Base-by-base conservation (phyloP, 1,140 invertebrate species). In the Leptinotarsa defecta region DNA sequence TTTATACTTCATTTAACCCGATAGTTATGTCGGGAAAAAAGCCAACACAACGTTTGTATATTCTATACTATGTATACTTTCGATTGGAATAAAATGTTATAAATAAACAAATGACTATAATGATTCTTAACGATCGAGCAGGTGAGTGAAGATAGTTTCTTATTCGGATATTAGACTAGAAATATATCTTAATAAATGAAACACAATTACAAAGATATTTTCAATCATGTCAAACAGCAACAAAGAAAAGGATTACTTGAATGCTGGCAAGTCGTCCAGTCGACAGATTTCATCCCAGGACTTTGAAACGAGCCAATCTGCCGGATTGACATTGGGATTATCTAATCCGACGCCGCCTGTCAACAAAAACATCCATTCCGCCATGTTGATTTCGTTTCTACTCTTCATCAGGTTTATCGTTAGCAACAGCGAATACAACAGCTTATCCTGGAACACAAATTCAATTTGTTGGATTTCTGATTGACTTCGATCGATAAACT, bases 351-450 rank as follows among this genome's bases (percentile, higher is more conserved):
- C 90, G 43, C 95, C 96, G 17, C 96, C 96, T 11, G 94, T 97
- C 77, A 98, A 83, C 6, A 98, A 87, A 86, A 98, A 98, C 87
- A 95, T 90, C 92, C 96, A 97, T 80, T 97, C 92, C 0, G 85
- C 76, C 17, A 90, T 87, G 74, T 92, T 87, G n/a, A 98, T 86
- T 76, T 89, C 83, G 43, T 90, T 89, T 49, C 91, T 86, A 76
- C 92, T 91, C 81, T 94, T 91, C 86, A 94, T 87, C 74, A 98
- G 87, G 84, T 97, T 98, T 20, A 95, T 88, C 69, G 91, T 91
- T 67, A 99, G 87, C 75, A 98, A 84, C 76, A 98, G 87, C 0
- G 96, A 96, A 86, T 98, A 98, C 17, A 98, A 87, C 24, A 98
- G 85, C 87, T 98, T 95, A 86, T 79, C 94, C 88, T 97, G 98